Base-by-base conservation (phyloP, 2,113 vertebrate species). In the Rhinolophus ferrumequinum region DNA sequence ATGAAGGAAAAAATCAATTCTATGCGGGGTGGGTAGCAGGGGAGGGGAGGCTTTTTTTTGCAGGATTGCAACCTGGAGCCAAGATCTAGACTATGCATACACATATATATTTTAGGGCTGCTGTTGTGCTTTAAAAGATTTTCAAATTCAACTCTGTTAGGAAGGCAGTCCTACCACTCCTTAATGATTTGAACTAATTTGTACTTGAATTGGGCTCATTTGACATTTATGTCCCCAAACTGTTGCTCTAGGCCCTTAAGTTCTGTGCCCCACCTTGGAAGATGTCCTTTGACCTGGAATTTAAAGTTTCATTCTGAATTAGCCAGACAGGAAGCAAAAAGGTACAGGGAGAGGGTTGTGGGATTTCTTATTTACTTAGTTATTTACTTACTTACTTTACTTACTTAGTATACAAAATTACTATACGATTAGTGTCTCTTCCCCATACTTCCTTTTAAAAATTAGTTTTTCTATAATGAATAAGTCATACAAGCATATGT, bases 11-110 rank as follows among this genome's bases (percentile, higher is more conserved):
- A 5, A n/a, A 41, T 62, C 44, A 54, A 4, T 56, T 77, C 52
- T 30, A 8, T 0, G 1, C 14, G 13, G 12, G 26, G 33, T 16
- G 14, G 62, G 4, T 15, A 30, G 13, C 12, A 30, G 2, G 21
- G 18, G 10, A 69, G 19, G 22, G 54, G 30, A 52, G n/a, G 8
- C 7, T 62, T 44, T 12, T 47, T 5, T 44, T 67, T 75, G 14
- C 7, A 64, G 62, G 33, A 33, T 38, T 54, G 14, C 18, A n/a
- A 8, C 18, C 41, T 24, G 41, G 26, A 86, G 24, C 35, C 30
- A n/a, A 58, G 44, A 26, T 79, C 19, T 21, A 50, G 64, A 64
- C 30, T 16, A 54, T 54, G 44, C 50, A 10, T n/a, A 44, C 22
- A 44, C 11, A 47, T 8, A 54, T 54, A 38, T 33, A 58, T 58